Evolutionary conservation across 1,140 invertebrate species (phyloP).

Genomic region (Episyrphus balteatus): DNA sequence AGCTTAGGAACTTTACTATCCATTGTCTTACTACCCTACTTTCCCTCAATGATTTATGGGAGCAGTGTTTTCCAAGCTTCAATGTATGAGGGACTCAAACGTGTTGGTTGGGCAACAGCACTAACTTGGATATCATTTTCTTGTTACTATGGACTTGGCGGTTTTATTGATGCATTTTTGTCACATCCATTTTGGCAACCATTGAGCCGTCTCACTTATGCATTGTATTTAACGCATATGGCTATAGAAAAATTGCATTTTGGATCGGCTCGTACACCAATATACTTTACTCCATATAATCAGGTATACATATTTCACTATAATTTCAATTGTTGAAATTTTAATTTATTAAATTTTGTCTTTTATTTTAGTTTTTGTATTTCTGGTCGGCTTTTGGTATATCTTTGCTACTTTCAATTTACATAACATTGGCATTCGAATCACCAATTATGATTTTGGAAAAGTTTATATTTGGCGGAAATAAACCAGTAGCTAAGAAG

Average conservation of each 20-base stretch:
- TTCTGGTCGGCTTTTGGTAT: too few relatives aligned
- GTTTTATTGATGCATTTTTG: slow-evolving; percentile 41
- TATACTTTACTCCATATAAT: slow-evolving; percentile 20
- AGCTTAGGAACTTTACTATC: slow-evolving; percentile 16
- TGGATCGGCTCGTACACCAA: slow-evolving; percentile 6
- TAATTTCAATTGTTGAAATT: too few relatives aligned
- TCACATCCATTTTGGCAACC: slow-evolving; percentile 41
- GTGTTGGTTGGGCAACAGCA: slow-evolving; percentile 47
- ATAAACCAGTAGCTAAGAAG: too few relatives aligned
- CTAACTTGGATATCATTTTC: slow-evolving; percentile 59
- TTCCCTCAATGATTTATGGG: slow-evolving; percentile 21
- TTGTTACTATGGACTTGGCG: slow-evolving; percentile 52
- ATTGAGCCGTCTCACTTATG: slow-evolving; percentile 39
- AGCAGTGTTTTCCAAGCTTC: slow-evolving; percentile 37
- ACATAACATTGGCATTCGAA: too few relatives aligned
- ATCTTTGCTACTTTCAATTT: too few relatives aligned
- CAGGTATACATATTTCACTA: slow-evolving; percentile 7
- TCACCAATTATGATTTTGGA: too few relatives aligned
- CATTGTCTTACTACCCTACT: slow-evolving; percentile 16
- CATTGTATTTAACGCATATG: slow-evolving; percentile 41
- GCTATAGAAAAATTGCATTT: slow-evolving; percentile 19
- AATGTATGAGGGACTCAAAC: slow-evolving; percentile 49
- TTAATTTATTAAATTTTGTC: too few relatives aligned
- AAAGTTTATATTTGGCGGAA: too few relatives aligned
- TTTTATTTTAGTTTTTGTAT: too few relatives aligned